These are phyloP conservation scores for Pseudonaja textilis DNA, from an alignment of 2,113 vertebrate species.

Conservation along the genomic window DNA sequence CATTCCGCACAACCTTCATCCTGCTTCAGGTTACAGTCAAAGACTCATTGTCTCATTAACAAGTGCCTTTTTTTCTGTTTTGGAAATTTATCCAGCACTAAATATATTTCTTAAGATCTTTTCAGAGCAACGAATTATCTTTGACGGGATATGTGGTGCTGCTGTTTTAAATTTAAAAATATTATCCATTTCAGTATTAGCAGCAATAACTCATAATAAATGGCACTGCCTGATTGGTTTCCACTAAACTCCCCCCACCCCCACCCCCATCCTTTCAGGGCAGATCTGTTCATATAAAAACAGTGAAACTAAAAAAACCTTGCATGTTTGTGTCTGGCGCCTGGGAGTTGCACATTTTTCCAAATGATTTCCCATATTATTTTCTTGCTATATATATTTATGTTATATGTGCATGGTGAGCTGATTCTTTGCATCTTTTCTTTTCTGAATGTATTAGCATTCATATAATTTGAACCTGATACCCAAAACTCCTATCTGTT, in stretches of 20 bases:
- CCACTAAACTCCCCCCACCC: not conserved
- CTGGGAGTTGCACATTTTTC: not conserved
- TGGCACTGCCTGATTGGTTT: not conserved
- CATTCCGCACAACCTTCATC: not conserved
- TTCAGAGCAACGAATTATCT: not conserved
- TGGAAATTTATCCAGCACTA: not conserved
- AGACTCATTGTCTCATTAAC: not conserved
- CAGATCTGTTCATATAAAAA: not conserved
- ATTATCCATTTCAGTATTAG: not conserved
- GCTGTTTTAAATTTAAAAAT: not conserved
- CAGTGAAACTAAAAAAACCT: not conserved
- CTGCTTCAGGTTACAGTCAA: not conserved
- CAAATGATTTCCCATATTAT: not conserved
- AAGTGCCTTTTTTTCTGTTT: not conserved
- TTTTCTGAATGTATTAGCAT: not conserved
- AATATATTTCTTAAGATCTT: not conserved
- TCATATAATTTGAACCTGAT: not conserved
- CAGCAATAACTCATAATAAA: not conserved
- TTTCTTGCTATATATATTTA: not conserved
- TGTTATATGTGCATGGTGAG: not conserved
- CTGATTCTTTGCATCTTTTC: not conserved
- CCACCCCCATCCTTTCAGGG: not conserved
- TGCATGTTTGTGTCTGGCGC: not conserved
- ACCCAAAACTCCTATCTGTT: not conserved
- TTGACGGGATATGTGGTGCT: not conserved